These are phyloP conservation scores for Barnardius zonarius DNA, from an alignment of 2,113 vertebrate species.

Conservation along the genomic window DNA sequence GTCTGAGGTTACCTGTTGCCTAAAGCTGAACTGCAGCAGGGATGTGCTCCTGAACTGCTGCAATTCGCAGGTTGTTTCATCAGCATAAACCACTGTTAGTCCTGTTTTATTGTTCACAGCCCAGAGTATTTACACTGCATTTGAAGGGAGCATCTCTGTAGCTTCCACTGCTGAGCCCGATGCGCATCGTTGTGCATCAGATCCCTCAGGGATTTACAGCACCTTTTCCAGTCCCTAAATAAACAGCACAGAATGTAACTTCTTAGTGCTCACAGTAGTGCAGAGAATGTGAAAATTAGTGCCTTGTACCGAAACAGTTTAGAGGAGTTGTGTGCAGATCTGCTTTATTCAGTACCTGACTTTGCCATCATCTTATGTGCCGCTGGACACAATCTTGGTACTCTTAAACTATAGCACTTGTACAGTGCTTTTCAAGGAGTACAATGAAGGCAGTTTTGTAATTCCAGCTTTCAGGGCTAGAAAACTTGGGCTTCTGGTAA, in stretches of 20 bases:
- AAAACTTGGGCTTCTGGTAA: neutral
- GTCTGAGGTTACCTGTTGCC: neutral
- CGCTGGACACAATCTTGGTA: neutral
- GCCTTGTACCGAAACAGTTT: neutral
- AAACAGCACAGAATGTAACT: neutral
- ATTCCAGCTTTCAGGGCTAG: neutral
- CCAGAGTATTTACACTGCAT: neutral
- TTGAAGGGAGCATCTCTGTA: neutral
- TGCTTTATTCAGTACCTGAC: neutral
- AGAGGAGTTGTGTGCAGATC: neutral
- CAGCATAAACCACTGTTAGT: neutral
- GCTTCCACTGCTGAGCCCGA: neutral
- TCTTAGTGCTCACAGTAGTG: neutral
- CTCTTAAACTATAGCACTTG: neutral
- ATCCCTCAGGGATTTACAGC: neutral
- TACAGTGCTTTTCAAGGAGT: neutral
- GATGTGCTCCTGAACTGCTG: neutral
- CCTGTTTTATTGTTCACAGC: neutral
- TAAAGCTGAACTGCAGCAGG: neutral
- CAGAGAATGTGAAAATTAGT: accelerated
- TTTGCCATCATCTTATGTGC: neutral
- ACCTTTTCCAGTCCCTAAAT: neutral
- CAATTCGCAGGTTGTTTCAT: neutral
- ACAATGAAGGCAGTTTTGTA: neutral
- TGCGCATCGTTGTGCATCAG: neutral